These are phyloP conservation scores for Colletes gigas DNA, from an alignment of 1,140 invertebrate genomes.

Conservation along the genomic window DNA sequence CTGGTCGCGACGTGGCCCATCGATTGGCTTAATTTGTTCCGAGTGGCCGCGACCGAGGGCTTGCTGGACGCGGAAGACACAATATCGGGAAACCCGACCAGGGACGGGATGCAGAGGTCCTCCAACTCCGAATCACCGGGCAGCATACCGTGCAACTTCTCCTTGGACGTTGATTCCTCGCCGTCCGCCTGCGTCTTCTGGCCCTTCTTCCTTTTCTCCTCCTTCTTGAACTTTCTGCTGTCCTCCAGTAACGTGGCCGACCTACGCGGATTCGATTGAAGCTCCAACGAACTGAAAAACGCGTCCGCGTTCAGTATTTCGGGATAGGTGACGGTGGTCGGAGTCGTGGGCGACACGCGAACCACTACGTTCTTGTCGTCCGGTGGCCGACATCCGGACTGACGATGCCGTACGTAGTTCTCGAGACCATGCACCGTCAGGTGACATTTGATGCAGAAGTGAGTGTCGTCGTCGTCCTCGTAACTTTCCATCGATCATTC, in stretches of 20 bases:
- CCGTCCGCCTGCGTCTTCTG: slow-evolving; percentile 57
- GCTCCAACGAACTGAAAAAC: slow-evolving; percentile 91
- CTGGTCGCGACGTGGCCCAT: slow-evolving; percentile 24
- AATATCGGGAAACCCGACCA: slow-evolving; percentile 77
- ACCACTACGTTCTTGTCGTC: slow-evolving; percentile 67
- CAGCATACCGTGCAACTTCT: slow-evolving; percentile 69
- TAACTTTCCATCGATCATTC: slow-evolving; percentile 77
- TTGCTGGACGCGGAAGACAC: slow-evolving; percentile 67
- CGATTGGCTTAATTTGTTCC: slow-evolving; percentile 48
- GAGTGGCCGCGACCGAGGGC: slow-evolving; percentile 40
- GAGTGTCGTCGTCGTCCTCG: slow-evolving; percentile 88
- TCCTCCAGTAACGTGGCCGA: slow-evolving; percentile 71
- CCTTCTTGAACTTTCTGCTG: slow-evolving; percentile 75
- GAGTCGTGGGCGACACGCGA: slow-evolving; percentile 69
- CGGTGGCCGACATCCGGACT: slow-evolving; percentile 82
- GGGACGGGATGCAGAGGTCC: slow-evolving; percentile 76
- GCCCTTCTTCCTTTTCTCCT: slow-evolving; percentile 70
- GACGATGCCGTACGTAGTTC: slow-evolving; percentile 91
- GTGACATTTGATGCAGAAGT: slow-evolving; percentile 93
- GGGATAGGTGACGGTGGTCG: slow-evolving; percentile 77
- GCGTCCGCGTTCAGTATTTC: slow-evolving; percentile 87
- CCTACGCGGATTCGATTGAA: slow-evolving; percentile 82
- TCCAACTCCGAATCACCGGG: slow-evolving; percentile 75
- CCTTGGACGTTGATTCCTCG: slow-evolving; percentile 63
- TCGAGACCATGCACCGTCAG: slow-evolving; percentile 89